Conservation (phyloP, 2,888 invertebrate genomes). For the Tetanocera ferruginea region DNA sequence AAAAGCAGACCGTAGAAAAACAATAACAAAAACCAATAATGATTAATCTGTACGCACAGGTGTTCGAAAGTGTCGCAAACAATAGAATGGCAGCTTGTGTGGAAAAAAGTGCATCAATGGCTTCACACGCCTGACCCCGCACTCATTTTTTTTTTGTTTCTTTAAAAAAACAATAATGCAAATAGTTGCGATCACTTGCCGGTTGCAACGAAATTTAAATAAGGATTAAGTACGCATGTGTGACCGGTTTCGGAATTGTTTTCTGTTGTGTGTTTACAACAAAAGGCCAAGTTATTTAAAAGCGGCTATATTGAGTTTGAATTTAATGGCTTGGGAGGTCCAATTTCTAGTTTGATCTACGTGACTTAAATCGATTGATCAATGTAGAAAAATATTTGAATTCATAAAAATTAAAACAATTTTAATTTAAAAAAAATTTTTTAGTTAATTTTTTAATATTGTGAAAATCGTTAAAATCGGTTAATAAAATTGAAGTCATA, state of each 20-base stretch:
- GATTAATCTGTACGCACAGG: slow-evolving; percentile 17
- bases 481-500: no score
- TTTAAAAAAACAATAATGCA: slow-evolving; percentile 12
- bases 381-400: neutral
- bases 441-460: no score
- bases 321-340: neutral
- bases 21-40: neutral
- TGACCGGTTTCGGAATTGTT: neutral
- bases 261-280: neutral
- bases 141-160: neutral
- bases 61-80: slow-evolving; percentile 19
- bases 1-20: neutral
- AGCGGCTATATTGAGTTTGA: neutral
- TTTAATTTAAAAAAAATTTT: no score
- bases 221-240: slow-evolving; percentile 28
- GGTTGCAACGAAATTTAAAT: slow-evolving; percentile 10
- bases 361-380: neutral
- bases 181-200: slow-evolving; percentile 19
- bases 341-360: neutral
- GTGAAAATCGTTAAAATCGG: no score
- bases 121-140: slow-evolving; percentile 28
- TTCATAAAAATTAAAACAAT: neutral
- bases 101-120: slow-evolving; percentile 16
- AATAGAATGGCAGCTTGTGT: neutral
- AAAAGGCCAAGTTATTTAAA: neutral